Conservation (phyloP, 2,797 vertebrate species). For the Lacerta viridis region DNA sequence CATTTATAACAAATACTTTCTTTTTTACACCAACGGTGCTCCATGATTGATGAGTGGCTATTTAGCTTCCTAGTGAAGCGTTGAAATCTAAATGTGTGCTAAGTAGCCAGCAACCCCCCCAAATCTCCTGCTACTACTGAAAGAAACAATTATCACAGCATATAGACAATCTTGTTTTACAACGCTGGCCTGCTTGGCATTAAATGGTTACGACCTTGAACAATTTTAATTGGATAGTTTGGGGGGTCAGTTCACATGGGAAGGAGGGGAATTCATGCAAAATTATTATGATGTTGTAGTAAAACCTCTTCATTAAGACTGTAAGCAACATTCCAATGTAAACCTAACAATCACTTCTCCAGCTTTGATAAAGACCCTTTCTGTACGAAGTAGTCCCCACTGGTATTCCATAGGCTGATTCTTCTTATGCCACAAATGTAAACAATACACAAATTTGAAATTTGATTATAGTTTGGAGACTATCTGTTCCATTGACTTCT, state of each 20-base stretch:
- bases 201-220: not conserved
- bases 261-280: conserved; percentile 18
- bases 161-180: not conserved
- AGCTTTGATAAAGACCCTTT: not conserved
- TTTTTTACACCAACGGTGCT: not conserved
- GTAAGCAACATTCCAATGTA: not conserved
- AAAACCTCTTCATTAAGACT: conserved; percentile 29
- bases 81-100: not conserved
- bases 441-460: not conserved
- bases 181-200: not conserved
- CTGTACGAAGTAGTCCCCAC: not conserved
- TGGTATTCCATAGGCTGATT: not conserved
- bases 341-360: not conserved
- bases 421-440: not conserved
- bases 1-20: not conserved
- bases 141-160: not conserved
- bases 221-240: not conserved
- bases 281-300: not conserved
- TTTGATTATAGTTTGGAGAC: not conserved
- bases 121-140: not conserved
- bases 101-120: not conserved
- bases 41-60: not conserved
- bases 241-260: not conserved
- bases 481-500: conserved; percentile 17
- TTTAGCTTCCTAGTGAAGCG: not conserved